Percentiles rank a stretch among this genome's conserved stretches.
Conservation (phyloP, 2,797 vertebrate genomes). For the Pseudopleuronectes americanus region DNA sequence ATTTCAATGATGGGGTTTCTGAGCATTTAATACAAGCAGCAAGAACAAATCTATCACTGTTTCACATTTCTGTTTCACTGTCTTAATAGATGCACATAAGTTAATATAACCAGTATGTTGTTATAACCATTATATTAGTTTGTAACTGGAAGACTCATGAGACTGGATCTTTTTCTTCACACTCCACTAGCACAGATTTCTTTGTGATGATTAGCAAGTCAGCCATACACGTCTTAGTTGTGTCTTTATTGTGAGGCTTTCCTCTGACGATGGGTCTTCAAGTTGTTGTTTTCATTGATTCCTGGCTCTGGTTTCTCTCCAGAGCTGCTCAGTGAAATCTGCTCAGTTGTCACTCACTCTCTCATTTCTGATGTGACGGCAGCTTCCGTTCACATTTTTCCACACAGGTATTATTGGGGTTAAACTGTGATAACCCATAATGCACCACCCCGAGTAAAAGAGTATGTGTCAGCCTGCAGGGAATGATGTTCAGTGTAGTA, state of each 20-base stretch:
- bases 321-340: conserved; percentile 1
- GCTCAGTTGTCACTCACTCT: conserved; percentile 10
- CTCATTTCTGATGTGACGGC: neutral
- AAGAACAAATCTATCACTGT: too few species aligned
- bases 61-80: neutral
- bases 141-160: too few species aligned
- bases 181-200: neutral
- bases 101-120: too few species aligned
- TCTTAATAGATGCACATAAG: neutral
- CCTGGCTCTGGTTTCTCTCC: neutral
- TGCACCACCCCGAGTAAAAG: neutral
- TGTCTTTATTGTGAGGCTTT: conserved; percentile 5
- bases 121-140: too few species aligned
- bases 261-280: conserved; percentile 22
- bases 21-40: neutral
- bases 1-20: neutral
- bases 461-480: conserved; percentile 1
- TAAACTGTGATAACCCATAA: neutral
- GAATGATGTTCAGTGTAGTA: neutral
- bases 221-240: neutral
- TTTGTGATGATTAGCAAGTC: neutral
- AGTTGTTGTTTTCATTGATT: conserved; percentile 11
- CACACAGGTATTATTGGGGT: neutral
- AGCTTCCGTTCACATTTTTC: neutral
- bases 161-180: neutral